These are phyloP conservation scores for Listronotus bonariensis DNA, from an alignment of 1,140 invertebrate genomes.

Conservation along the genomic window DNA sequence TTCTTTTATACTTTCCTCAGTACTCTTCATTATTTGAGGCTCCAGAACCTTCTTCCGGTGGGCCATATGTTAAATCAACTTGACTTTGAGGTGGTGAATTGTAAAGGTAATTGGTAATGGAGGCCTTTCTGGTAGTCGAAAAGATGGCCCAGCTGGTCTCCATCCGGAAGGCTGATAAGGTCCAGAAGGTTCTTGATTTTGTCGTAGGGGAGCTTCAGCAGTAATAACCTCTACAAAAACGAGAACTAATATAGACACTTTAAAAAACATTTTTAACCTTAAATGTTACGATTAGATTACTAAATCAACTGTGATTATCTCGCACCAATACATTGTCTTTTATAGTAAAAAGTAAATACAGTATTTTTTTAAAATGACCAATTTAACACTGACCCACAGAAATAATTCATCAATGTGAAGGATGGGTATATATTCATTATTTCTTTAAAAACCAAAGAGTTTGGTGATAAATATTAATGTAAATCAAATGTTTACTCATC, in stretches of 20 bases:
- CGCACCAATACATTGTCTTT: not conserved
- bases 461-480: conserved; percentile 21
- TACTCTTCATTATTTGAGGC: not conserved
- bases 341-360: conserved; percentile 5
- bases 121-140: conserved; percentile 22
- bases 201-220: conserved; percentile 1
- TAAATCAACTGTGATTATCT: not conserved
- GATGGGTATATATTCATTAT: not conserved
- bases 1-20: not conserved
- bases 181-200: not conserved
- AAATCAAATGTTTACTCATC: not conserved
- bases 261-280: not conserved
- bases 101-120: not conserved
- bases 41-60: not conserved
- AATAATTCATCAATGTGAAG: conserved; percentile 1
- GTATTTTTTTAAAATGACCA: not conserved
- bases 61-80: conserved; percentile 2
- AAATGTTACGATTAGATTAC: not conserved
- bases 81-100: not conserved
- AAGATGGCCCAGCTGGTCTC: conserved; percentile 34
- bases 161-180: conserved; percentile 38
- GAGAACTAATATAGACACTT: not conserved
- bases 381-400: conserved; percentile 14
- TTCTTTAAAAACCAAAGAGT: conserved; percentile 10
- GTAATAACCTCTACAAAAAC: not conserved